Base-by-base conservation (phyloP, 64 coral and sea anemone species). In the Porites lutea region DNA sequence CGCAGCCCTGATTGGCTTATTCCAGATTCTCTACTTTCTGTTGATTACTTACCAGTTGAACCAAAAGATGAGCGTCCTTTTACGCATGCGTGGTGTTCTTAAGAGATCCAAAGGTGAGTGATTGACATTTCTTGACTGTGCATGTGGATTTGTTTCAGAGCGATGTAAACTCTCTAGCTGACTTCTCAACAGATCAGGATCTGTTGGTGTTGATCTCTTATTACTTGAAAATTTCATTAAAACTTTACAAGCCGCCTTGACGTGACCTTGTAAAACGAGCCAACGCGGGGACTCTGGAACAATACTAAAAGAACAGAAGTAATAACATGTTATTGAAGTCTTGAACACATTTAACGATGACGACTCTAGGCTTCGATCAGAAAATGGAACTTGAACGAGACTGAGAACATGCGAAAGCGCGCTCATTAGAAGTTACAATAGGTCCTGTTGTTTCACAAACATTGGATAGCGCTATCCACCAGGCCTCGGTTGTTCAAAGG, bases 61-160 rank as follows among this genome's bases (percentile, higher is more conserved):
- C 37, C 52, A 81, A 22, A 92, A 48, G 55, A 92, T 92, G 19
- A 92, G 22, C 2, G 90, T 70, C 64, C 90, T 86, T 77, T 92
- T 92, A 48, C 90, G 79, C 52, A 92, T 19, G 55, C 73, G 71
- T 4, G 79, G 71, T 51, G 90, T 92, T 6, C 90, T 14, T n/a
- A 92, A 51, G 16, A 92, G 90, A 67, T 92, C 80, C 4, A 92
- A 7, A 13, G 73, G 59, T 43, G 90, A 52, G 60, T 83, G 48
- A 50, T 54, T 59, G 1, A 46, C 22, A 10, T 19, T 20, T 7
- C 23, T 65, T 60, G 13, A 2, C 43, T 76, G n/a, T 48, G 0
- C 8, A 18, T 52, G 45, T n/a, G 0, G 5, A 18, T 52, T 59
- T 3, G 49, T 9, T 76, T 92, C 65, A 20, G 47, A 70, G 14